These are phyloP conservation scores for Cryptus armator DNA, from an alignment of 2,888 invertebrate species.

Conservation along the genomic window DNA sequence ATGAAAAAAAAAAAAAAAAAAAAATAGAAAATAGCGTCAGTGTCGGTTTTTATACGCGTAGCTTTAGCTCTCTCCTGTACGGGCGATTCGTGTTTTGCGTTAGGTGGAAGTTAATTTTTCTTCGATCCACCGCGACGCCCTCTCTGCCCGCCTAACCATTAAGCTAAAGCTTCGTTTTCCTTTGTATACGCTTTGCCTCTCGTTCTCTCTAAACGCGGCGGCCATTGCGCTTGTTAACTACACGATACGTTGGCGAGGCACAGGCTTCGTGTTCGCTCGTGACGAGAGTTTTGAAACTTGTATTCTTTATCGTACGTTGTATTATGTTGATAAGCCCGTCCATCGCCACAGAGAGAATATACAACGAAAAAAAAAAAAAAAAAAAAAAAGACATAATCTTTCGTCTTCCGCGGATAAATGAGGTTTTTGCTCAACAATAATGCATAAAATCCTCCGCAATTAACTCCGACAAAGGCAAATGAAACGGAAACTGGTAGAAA, in stretches of 20 bases:
- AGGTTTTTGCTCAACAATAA: background rate
- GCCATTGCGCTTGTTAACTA: slow-evolving; percentile 45
- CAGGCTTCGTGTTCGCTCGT: slow-evolving; percentile 28
- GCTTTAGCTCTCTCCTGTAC: background rate
- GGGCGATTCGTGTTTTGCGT: slow-evolving; percentile 28
- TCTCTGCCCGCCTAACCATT: background rate
- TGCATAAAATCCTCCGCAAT: too few relatives aligned
- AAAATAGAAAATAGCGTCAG: too few relatives aligned
- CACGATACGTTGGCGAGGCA: slow-evolving; percentile 33
- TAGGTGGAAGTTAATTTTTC: slow-evolving; percentile 50
- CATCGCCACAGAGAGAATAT: background rate
- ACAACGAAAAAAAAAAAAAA: background rate
- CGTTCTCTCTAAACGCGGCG: background rate
- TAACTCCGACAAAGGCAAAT: too few relatives aligned
- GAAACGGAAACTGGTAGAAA: too few relatives aligned
- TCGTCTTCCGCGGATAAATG: background rate
- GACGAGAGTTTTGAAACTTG: slow-evolving; percentile 48
- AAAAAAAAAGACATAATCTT: background rate
- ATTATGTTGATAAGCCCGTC: background rate
- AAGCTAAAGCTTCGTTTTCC: slow-evolving; percentile 20
- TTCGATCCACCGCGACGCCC: slow-evolving; percentile 11
- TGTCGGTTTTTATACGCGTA: too few relatives aligned
- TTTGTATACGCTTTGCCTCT: background rate
- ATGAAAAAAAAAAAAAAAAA: slow-evolving; percentile 5
- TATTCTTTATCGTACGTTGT: slow-evolving; percentile 27